phyloP scores from a whole-genome alignment of 2,797 vertebrate genomes.

The Micropoecilia bifurca region DNA sequence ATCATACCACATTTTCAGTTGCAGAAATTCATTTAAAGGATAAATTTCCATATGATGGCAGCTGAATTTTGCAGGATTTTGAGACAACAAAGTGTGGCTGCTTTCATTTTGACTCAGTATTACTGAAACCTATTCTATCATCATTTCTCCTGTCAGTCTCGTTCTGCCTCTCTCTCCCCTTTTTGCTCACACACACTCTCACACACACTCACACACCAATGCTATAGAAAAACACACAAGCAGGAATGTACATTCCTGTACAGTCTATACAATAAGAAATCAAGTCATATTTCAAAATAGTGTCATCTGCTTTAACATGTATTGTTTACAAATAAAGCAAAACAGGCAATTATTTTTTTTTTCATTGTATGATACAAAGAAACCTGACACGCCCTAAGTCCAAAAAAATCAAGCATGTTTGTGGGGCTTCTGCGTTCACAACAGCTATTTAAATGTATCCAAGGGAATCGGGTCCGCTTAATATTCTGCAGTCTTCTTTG shows the following conservation, averaged over 20 bases:
- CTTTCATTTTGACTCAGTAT: conserved; percentile 67
- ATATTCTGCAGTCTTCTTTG: conserved; percentile 65
- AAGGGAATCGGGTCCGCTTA: conserved; percentile 63
- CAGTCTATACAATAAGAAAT: conserved; percentile 83
- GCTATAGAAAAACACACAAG: conserved; percentile 80
- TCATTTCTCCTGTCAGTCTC: conserved; percentile 47
- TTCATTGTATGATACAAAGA: conserved; percentile 77
- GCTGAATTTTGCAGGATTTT: conserved; percentile 66
- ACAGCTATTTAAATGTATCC: conserved; percentile 74
- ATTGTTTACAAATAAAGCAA: conserved; percentile 81
- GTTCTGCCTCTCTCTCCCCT: conserved; percentile 24
- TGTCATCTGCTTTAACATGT: conserved; percentile 81
- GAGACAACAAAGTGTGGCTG: conserved; percentile 72
- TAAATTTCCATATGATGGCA: conserved; percentile 61
- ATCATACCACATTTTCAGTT: conserved; percentile 49
- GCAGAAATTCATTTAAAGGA: conserved; percentile 63
- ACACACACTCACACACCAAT: conserved; percentile 58
- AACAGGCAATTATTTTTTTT: conserved; percentile 76
- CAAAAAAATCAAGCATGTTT: conserved; percentile 76
- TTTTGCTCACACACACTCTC: conserved; percentile 46
- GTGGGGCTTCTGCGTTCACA: conserved; percentile 72
- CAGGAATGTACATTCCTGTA: conserved; percentile 77
- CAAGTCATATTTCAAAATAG: conserved; percentile 84
- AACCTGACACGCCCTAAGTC: conserved; percentile 78
- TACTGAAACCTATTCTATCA: conserved; percentile 63